These are phyloP conservation scores for Crocodylus rhombifer DNA, from an alignment of 2,797 vertebrate genomes.

Conservation along the genomic window DNA sequence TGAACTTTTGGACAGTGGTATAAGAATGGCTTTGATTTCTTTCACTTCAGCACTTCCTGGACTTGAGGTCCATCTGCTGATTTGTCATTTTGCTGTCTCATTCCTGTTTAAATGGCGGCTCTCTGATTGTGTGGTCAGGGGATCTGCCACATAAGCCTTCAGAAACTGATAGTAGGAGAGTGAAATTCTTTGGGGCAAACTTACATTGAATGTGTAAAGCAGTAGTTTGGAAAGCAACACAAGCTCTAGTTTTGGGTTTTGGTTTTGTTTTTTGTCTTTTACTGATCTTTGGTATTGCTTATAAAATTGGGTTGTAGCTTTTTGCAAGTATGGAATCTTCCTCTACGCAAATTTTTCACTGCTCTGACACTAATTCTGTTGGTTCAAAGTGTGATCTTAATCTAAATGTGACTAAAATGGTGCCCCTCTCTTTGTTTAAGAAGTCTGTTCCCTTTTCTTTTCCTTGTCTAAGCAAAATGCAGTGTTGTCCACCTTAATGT, in stretches of 20 bases:
- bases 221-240: not conserved
- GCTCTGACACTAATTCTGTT: not conserved
- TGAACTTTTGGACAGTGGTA: too few species aligned
- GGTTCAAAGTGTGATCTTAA: not conserved
- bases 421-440: not conserved
- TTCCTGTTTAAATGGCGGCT: not conserved
- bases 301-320: not conserved
- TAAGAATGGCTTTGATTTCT: too few species aligned
- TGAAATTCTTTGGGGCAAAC: not conserved
- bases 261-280: not conserved
- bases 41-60: not conserved
- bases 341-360: not conserved
- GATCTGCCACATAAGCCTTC: rapidly evolving
- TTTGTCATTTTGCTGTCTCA: not conserved
- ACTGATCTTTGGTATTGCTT: not conserved
- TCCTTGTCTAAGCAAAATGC: not conserved
- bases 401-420: not conserved
- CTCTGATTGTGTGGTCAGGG: not conserved
- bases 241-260: too few species aligned
- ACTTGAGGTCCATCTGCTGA: not conserved
- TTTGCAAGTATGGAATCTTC: not conserved
- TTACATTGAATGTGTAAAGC: not conserved
- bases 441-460: not conserved
- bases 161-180: not conserved
- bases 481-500: not conserved